A percentile compares a stretch with the other conserved stretches of the same genome.
Conservation (phyloP, 1,140 invertebrate species). For the Drosophila micromelanica region DNA sequence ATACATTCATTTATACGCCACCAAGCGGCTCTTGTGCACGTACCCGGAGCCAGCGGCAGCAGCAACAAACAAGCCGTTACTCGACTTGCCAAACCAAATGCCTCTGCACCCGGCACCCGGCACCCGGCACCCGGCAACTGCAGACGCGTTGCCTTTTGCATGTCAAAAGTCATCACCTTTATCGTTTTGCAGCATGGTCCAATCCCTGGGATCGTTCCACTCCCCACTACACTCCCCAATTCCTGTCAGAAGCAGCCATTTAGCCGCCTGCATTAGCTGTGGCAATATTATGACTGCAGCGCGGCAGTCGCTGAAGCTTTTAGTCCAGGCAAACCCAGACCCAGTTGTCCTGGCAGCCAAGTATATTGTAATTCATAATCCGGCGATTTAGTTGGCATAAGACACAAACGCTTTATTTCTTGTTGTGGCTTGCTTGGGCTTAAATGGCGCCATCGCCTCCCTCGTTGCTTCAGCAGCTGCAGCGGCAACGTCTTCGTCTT, state of each 20-base stretch:
- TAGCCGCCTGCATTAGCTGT: constrained; percentile 69
- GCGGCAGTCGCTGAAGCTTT: constrained; percentile 1
- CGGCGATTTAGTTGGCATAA: constrained; percentile 74
- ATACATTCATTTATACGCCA: constrained; percentile 60
- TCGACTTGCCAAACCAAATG: constrained; percentile 70
- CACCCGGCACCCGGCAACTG: too few relatives aligned
- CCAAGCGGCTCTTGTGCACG: constrained; percentile 64
- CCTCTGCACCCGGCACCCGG: constrained; percentile 23
- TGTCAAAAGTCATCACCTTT: constrained; percentile 80
- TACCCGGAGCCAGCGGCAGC: constrained; percentile 22
- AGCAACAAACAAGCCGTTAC: constrained; percentile 59
- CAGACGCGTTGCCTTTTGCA: constrained; percentile 47
- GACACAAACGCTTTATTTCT: constrained; percentile 73
- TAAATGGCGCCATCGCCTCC: constrained; percentile 49
- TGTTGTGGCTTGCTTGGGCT: constrained; percentile 65
- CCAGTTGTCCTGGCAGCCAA: constrained; percentile 49
- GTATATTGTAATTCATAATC: constrained; percentile 82
- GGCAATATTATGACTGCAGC: constrained; percentile 78
- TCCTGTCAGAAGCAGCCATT: constrained; percentile 33
- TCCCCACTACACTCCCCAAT: too few relatives aligned
- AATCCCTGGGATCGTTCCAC: too few relatives aligned
- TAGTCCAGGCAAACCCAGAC: constrained; percentile 23
- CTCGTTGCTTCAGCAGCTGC: constrained; percentile 9
- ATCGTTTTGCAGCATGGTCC: constrained; percentile 49
- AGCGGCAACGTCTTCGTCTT: constrained; percentile 15